A percentile compares a stretch with the other conserved stretches of the same genome.
Evolutionary conservation across 2,888 invertebrate species (phyloP).

Genomic region (Adela reaumurella): DNA sequence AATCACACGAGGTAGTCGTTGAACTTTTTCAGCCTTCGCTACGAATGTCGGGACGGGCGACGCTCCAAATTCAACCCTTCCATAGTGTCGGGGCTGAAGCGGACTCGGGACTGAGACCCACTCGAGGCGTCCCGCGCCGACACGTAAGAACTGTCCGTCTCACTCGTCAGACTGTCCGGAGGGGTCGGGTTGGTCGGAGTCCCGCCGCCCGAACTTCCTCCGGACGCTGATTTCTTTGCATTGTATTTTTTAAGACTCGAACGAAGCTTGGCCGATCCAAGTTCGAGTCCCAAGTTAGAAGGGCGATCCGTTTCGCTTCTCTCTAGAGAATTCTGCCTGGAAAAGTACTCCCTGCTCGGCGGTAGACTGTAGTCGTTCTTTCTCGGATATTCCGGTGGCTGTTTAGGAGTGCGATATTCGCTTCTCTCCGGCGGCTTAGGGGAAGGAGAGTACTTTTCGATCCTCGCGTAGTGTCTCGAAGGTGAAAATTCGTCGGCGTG

Average conservation of each 20-base stretch:
- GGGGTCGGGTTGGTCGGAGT: slow-evolving; percentile 84
- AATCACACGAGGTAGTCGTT: slow-evolving; percentile 47
- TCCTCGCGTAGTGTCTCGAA: slow-evolving; percentile 27
- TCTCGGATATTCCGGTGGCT: slow-evolving; percentile 29
- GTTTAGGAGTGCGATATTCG: slow-evolving; percentile 26
- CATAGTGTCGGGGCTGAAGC: slow-evolving; percentile 74
- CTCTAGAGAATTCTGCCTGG: slow-evolving; percentile 34
- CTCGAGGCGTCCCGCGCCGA: slow-evolving; percentile 76
- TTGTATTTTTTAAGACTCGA: slow-evolving; percentile 77
- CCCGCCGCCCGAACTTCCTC: slow-evolving; percentile 61
- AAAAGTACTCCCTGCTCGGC: slow-evolving; percentile 29
- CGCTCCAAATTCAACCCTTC: slow-evolving; percentile 42
- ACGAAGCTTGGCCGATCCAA: slow-evolving; percentile 65
- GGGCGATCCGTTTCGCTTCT: slow-evolving; percentile 31
- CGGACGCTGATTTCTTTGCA: slow-evolving; percentile 49
- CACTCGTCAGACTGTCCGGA: slow-evolving; percentile 80
- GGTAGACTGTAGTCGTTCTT: slow-evolving; percentile 35
- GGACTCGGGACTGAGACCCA: slow-evolving; percentile 68
- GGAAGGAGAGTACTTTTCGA: slow-evolving; percentile 17
- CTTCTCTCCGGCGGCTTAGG: slow-evolving; percentile 18
- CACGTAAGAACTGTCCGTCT: slow-evolving; percentile 80
- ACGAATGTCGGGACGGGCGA: slow-evolving; percentile 34
- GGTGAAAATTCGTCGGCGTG: slow-evolving; percentile 48
- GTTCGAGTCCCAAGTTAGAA: slow-evolving; percentile 58
- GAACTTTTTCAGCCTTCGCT: slow-evolving; percentile 50